phyloP scores from a whole-genome alignment of 2,888 invertebrate species.

The Rhagonycha fulva region DNA sequence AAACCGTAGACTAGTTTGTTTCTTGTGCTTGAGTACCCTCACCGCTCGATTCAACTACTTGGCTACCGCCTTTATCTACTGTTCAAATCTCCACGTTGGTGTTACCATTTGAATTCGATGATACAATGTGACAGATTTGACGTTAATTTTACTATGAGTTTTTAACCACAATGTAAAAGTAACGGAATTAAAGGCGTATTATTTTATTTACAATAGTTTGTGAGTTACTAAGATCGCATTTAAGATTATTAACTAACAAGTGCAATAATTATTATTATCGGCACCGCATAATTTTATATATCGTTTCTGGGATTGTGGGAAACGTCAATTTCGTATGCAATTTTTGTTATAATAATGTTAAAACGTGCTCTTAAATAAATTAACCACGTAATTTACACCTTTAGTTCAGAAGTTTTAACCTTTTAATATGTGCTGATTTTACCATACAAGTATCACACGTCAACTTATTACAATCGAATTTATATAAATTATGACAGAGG shows the following conservation, averaged over 20 bases:
- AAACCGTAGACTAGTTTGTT: constrained; percentile 40
- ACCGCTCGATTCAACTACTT: constrained; percentile 37
- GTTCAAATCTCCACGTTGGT: constrained; percentile 41
- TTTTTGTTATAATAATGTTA: no score
- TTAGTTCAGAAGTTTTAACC: no score
- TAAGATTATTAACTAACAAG: not conserved
- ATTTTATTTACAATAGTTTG: not conserved
- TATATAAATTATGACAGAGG: no score
- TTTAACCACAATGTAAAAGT: not conserved
- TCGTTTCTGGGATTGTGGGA: not conserved
- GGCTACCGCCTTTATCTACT: constrained; percentile 45
- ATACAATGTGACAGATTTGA: constrained; percentile 25
- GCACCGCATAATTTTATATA: not conserved
- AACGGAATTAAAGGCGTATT: not conserved
- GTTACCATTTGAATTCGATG: constrained; percentile 18
- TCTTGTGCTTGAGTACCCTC: constrained; percentile 34
- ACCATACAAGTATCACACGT: no score
- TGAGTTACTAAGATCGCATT: not conserved
- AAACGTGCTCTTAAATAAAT: not conserved
- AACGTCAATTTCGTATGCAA: not conserved
- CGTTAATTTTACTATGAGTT: constrained; percentile 18
- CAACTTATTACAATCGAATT: no score
- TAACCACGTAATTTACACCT: not conserved
- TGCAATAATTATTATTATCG: not conserved
- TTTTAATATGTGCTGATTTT: no score